These are phyloP conservation scores for Myotis findleyi DNA, from an alignment of 2,797 vertebrate species.

Conservation along the genomic window DNA sequence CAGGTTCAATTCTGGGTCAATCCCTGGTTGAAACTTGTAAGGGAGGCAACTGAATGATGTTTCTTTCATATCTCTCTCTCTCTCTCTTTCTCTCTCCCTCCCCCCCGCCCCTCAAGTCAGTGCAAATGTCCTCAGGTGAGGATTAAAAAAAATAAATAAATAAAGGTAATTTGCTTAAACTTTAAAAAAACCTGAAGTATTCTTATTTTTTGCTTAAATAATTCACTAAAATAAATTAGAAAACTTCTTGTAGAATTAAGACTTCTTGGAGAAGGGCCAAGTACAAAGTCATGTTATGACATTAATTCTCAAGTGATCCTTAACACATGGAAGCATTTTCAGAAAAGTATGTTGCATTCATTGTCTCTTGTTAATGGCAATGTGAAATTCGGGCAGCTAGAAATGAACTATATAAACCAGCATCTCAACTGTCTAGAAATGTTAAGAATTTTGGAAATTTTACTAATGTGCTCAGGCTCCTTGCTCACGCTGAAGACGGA, in stretches of 20 bases:
- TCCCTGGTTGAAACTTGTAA: neutral
- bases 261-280: neutral
- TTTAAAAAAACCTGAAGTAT: neutral
- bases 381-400: conserved; percentile 33
- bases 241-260: neutral
- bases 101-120: neutral
- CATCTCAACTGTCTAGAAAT: conserved; percentile 49
- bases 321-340: conserved; percentile 41
- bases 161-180: conserved; percentile 23
- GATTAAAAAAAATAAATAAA: neutral
- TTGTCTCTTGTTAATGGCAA: neutral
- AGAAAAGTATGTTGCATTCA: neutral
- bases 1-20: neutral
- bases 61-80: neutral
- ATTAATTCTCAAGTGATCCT: conserved; percentile 45
- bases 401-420: conserved; percentile 20
- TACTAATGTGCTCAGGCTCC: neutral
- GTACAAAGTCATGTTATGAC: neutral
- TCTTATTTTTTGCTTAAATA: conserved; percentile 20
- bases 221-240: conserved; percentile 25
- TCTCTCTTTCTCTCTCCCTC: no score
- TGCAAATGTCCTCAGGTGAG: neutral
- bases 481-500: conserved; percentile 24
- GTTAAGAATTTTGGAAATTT: conserved; percentile 53
- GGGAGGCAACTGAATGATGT: neutral